Evolutionary conservation across 1,140 invertebrate species (phyloP).

Genomic region (Campodea augens): DNA sequence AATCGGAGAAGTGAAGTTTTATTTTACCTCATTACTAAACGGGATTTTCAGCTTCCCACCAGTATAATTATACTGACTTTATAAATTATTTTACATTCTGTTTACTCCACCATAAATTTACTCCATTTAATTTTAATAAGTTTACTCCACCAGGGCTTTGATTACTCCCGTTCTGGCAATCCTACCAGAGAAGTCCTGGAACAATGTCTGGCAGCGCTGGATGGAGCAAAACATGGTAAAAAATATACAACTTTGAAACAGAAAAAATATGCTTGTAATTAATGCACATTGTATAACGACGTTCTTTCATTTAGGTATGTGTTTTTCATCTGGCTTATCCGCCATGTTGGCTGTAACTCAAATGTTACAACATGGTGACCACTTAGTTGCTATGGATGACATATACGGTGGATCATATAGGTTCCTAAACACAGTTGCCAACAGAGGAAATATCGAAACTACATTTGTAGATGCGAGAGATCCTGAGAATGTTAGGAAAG

Average conservation of each 20-base stretch:
- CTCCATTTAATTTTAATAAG: no score
- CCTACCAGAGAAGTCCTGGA: conserved; percentile 80
- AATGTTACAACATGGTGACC: conserved; percentile 66
- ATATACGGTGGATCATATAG: conserved; percentile 85
- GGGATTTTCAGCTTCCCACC: no score
- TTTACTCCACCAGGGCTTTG: conserved; percentile 46
- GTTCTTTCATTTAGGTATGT: conserved; percentile 27
- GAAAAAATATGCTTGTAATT: conserved; percentile 2
- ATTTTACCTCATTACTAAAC: no score
- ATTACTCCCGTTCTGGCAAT: conserved; percentile 88
- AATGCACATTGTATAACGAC: conserved; percentile 1
- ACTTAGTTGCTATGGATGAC: conserved; percentile 80
- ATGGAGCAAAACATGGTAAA: conserved; percentile 65
- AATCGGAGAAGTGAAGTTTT: no score
- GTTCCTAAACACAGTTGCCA: conserved; percentile 23
- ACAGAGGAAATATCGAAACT: conserved; percentile 44
- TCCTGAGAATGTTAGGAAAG: conserved; percentile 39
- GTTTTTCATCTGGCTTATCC: conserved; percentile 79
- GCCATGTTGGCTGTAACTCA: conserved; percentile 54
- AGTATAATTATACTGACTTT: no score
- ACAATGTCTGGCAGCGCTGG: conserved; percentile 70
- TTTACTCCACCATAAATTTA: conserved; percentile 8
- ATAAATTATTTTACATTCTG: conserved; percentile 3
- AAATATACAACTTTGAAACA: not conserved
- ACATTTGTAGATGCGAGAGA: conserved; percentile 69